Percentiles rank a stretch among this genome's conserved stretches.
These are phyloP conservation scores for Trochalopteron elliotii DNA, from an alignment of 2,113 vertebrate genomes.

Conservation along the genomic window DNA sequence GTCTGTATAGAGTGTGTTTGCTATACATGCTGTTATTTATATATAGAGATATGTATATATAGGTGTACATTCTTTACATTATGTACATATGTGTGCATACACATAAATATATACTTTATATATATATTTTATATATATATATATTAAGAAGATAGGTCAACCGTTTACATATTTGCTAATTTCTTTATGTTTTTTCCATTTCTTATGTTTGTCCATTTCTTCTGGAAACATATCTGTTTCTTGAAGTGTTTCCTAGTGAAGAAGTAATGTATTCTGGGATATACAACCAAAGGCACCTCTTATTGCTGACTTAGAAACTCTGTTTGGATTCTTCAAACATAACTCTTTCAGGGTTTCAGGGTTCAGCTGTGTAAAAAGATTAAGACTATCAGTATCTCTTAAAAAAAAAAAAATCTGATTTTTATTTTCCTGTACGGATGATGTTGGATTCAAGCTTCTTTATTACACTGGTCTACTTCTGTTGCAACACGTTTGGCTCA, in stretches of 20 bases:
- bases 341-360: background rate
- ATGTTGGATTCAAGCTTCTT: background rate
- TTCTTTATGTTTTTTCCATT: background rate
- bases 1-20: background rate
- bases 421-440: background rate
- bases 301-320: background rate
- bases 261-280: background rate
- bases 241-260: background rate
- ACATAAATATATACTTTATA: background rate
- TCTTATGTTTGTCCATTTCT: background rate
- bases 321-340: background rate
- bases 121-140: too few relatives aligned
- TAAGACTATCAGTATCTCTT: background rate
- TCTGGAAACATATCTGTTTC: background rate
- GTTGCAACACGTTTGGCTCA: background rate
- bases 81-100: too few relatives aligned
- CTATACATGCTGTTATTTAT: fast-evolving
- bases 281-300: background rate
- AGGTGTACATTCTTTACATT: background rate
- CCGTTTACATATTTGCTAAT: background rate
- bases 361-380: background rate
- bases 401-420: background rate
- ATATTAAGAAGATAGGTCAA: background rate
- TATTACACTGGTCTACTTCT: background rate
- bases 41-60: too few relatives aligned